These are phyloP conservation scores for Phanerotoma sp. DNA, from an alignment of 2,888 invertebrate species.

Conservation along the genomic window DNA sequence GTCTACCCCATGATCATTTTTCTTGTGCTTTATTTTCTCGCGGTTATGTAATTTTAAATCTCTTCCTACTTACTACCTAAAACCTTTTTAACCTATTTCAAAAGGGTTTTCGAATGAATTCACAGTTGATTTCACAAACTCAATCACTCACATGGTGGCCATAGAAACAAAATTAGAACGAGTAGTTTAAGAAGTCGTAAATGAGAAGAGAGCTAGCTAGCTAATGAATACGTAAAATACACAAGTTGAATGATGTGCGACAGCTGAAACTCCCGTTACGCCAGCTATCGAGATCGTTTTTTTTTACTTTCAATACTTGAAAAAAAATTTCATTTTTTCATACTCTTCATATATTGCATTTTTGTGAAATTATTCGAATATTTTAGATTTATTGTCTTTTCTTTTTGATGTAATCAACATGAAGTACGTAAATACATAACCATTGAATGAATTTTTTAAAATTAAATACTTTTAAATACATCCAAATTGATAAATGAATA, in stretches of 20 bases:
- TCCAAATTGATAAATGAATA: too few species aligned
- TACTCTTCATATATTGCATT: not conserved
- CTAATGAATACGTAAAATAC: slow-evolving; percentile 34
- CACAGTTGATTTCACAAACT: slow-evolving; percentile 13
- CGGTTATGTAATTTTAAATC: too few species aligned
- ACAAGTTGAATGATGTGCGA: slow-evolving; percentile 43
- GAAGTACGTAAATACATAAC: too few species aligned
- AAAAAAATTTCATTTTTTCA: slow-evolving; percentile 2
- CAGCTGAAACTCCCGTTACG: slow-evolving; percentile 40
- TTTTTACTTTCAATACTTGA: slow-evolving; percentile 3
- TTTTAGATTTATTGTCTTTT: too few species aligned
- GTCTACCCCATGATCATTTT: too few species aligned
- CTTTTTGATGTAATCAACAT: too few species aligned
- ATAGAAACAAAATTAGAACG: slow-evolving; percentile 38
- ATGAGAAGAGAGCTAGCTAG: slow-evolving; percentile 27
- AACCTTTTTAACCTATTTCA: not conserved
- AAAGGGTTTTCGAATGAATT: slow-evolving; percentile 1
- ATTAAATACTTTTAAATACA: too few species aligned
- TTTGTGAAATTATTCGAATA: too few species aligned
- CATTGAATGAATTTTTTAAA: too few species aligned
- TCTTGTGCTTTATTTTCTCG: too few species aligned
- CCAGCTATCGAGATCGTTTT: slow-evolving; percentile 8
- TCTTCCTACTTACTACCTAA: too few species aligned
- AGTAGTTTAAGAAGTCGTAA: slow-evolving; percentile 25
- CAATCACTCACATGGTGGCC: slow-evolving; percentile 27